phyloP scores from a whole-genome alignment of 2,113 vertebrate species.

The Muntiacus muntjak region DNA sequence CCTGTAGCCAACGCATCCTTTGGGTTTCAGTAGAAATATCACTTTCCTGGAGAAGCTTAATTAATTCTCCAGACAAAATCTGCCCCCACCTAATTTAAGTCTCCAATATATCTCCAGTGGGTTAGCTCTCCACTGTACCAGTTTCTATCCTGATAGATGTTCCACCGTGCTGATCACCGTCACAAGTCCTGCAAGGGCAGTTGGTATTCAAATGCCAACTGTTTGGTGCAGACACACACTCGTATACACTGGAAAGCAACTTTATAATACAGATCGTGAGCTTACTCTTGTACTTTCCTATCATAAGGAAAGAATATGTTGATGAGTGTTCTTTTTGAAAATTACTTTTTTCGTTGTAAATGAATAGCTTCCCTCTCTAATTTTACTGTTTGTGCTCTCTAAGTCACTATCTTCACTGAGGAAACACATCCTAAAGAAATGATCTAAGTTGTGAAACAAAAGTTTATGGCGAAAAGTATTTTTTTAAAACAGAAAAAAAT shows the following conservation, averaged over 20 bases:
- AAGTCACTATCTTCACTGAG: neutral
- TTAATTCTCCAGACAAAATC: neutral
- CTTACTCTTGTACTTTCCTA: neutral
- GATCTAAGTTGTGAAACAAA: conserved; percentile 21
- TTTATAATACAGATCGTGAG: neutral
- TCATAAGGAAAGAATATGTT: neutral
- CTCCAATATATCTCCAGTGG: neutral
- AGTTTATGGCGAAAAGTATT: neutral
- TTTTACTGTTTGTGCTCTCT: neutral
- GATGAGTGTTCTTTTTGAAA: neutral
- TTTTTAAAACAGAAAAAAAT: neutral
- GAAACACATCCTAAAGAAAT: neutral
- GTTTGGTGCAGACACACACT: neutral
- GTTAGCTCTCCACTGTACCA: neutral
- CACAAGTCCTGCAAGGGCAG: neutral
- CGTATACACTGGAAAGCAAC: neutral
- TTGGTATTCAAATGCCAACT: neutral
- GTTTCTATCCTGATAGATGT: neutral
- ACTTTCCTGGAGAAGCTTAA: neutral
- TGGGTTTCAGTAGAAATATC: neutral
- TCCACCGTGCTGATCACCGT: accelerated
- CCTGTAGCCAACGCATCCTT: neutral
- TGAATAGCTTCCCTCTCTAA: neutral
- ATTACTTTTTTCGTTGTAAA: neutral
- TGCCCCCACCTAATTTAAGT: neutral